Conservation (phyloP, 2,113 vertebrate genomes). For the Hypomesus transpacificus region DNA sequence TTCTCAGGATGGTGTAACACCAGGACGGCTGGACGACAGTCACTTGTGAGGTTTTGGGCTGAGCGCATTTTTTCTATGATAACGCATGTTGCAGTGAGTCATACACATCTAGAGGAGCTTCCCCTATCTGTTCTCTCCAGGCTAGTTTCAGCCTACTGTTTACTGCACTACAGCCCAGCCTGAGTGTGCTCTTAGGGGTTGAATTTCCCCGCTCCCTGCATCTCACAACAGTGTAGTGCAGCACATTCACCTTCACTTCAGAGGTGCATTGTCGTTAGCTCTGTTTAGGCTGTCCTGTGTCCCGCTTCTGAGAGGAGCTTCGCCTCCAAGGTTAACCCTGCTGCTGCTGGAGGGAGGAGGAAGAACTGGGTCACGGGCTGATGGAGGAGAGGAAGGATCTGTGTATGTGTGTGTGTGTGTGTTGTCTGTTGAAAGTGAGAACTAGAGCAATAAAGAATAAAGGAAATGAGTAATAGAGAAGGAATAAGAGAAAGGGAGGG, state of each 20-base stretch:
- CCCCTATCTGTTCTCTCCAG: no score
- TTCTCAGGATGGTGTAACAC: no score
- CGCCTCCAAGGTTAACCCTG: conserved; percentile 35
- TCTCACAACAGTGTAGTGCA: conserved; percentile 4
- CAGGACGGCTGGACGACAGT: no score
- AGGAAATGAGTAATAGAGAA: neutral
- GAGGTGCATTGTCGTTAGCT: neutral
- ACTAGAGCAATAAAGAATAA: neutral
- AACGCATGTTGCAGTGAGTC: no score
- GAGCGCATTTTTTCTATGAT: no score
- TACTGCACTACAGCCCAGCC: no score
- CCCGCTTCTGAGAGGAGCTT: conserved; percentile 34
- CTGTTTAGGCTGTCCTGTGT: conserved; percentile 18
- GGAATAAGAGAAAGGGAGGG: neutral
- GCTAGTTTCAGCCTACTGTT: no score
- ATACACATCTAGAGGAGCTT: no score
- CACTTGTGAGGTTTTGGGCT: no score
- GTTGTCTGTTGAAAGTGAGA: neutral
- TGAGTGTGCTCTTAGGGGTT: no score
- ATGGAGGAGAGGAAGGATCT: conserved; percentile 18
- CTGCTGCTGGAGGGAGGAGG: conserved; percentile 39
- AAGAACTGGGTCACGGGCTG: conserved; percentile 59
- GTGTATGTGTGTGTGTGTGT: conserved; percentile 21
- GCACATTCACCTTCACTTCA: conserved; percentile 5
- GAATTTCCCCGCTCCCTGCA: no score